phyloP scores from a whole-genome alignment of 2,797 vertebrate species.

The Enteromius mattozi region DNA sequence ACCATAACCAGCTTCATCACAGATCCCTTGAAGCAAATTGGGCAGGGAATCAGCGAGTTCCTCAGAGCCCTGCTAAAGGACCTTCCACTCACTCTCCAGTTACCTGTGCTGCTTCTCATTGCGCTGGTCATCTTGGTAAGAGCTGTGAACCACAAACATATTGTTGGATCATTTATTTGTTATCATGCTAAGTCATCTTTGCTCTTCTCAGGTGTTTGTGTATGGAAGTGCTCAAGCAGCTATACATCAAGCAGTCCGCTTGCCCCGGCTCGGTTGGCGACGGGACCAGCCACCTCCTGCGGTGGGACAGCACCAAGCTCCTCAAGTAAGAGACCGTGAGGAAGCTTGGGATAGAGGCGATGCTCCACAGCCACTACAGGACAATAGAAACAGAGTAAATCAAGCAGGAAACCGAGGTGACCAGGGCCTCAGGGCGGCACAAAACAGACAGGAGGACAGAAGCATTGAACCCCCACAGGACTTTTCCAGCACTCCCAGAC shows the following conservation, averaged over 20 bases:
- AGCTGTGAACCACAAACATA: neutral
- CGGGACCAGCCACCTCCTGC: conserved; percentile 64
- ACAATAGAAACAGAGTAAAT: conserved; percentile 3
- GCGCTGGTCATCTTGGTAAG: conserved; percentile 82
- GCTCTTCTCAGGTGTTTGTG: conserved; percentile 65
- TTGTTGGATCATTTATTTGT: neutral
- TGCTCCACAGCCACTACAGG: conserved; percentile 29
- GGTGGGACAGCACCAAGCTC: conserved; percentile 41
- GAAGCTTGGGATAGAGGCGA: conserved; percentile 58
- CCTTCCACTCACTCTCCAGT: conserved; percentile 85
- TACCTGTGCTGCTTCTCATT: conserved; percentile 84
- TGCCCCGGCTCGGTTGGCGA: conserved; percentile 64
- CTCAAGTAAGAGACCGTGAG: neutral
- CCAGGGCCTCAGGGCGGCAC: neutral
- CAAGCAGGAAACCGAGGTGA: neutral
- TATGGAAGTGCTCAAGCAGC: conserved; percentile 72
- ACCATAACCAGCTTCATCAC: conserved; percentile 91
- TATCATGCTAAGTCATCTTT: neutral
- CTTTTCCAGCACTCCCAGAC: conserved; percentile 5
- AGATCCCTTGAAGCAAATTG: conserved; percentile 90
- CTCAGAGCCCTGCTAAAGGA: conserved; percentile 90
- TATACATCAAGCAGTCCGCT: conserved; percentile 70
- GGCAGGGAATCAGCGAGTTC: conserved; percentile 90
- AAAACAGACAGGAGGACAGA: neutral
- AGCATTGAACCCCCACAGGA: conserved; percentile 53